phyloP scores from a whole-genome alignment of 2,113 vertebrate genomes.

The Sciurus niger region DNA sequence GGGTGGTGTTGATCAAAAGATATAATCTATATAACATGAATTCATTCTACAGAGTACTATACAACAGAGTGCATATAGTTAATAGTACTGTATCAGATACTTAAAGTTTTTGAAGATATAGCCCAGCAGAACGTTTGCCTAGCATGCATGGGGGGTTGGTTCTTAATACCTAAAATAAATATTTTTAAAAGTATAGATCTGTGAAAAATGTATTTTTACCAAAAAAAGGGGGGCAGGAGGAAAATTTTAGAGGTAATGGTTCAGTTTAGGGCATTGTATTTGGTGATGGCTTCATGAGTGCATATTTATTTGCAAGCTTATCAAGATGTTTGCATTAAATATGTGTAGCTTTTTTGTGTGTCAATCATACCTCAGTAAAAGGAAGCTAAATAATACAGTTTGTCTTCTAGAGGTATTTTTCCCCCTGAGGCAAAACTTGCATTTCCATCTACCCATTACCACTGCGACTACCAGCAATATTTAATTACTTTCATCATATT shows the following conservation, averaged over 20 bases:
- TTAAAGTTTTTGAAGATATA: neutral
- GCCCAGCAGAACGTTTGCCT: too few relatives aligned
- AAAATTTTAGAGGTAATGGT: neutral
- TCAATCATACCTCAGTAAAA: neutral
- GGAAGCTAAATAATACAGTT: neutral
- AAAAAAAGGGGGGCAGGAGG: neutral
- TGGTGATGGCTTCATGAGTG: neutral
- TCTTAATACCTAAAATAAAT: too few relatives aligned
- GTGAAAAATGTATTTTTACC: neutral
- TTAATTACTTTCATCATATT: slow-evolving; percentile 7
- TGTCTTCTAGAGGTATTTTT: neutral
- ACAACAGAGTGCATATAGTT: neutral
- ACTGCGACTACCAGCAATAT: neutral
- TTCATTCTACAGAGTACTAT: neutral
- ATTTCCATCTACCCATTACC: neutral
- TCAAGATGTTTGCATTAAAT: neutral
- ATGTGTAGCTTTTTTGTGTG: neutral
- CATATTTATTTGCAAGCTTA: neutral
- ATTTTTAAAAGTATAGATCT: neutral
- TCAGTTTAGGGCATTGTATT: neutral
- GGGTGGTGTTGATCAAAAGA: too few relatives aligned
- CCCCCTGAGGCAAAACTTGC: neutral
- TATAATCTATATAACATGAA: neutral
- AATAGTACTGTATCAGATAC: neutral
- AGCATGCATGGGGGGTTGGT: too few relatives aligned